A percentile compares a stretch with the other conserved stretches of the same genome.
phyloP scores from a whole-genome alignment of 1,140 invertebrate genomes.

The Drosophila bocqueti region DNA sequence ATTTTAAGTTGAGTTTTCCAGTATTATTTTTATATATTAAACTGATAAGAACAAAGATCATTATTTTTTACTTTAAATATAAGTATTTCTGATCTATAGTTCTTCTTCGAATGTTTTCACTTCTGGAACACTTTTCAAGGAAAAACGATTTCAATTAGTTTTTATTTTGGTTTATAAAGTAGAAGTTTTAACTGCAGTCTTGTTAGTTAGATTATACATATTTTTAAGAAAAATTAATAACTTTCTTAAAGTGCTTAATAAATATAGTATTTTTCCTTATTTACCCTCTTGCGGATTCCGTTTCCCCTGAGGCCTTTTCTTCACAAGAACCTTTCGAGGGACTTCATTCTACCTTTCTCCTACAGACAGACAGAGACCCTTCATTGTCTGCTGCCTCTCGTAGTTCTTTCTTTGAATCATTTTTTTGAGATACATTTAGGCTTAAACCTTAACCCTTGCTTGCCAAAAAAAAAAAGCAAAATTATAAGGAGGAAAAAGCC shows the following conservation, averaged over 20 bases:
- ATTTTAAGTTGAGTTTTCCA: not conserved
- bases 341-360: slow-evolving; percentile 4
- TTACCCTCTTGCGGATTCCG: slow-evolving; percentile 3
- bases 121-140: not conserved
- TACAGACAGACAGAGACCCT: slow-evolving; percentile 5
- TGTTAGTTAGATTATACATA: not conserved
- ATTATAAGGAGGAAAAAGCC: not conserved
- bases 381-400: slow-evolving; percentile 16
- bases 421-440: slow-evolving; percentile 36
- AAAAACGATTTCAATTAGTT: too few species aligned
- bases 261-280: slow-evolving; percentile 2
- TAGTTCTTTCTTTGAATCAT: slow-evolving; percentile 25
- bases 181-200: too few species aligned
- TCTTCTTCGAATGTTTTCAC: not conserved
- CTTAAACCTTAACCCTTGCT: slow-evolving; percentile 60
- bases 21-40: not conserved
- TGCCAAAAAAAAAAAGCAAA: slow-evolving; percentile 45
- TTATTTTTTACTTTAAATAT: not conserved
- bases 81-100: not conserved
- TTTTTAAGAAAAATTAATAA: not conserved
- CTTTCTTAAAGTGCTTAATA: not conserved
- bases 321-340: slow-evolving; percentile 5
- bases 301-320: not conserved
- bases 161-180: too few species aligned
- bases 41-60: not conserved